Evolutionary conservation across 2,797 vertebrate genomes (phyloP), one percentile per base, ranked within the genome.

Genomic region (Gadopsis marmoratus): DNA sequence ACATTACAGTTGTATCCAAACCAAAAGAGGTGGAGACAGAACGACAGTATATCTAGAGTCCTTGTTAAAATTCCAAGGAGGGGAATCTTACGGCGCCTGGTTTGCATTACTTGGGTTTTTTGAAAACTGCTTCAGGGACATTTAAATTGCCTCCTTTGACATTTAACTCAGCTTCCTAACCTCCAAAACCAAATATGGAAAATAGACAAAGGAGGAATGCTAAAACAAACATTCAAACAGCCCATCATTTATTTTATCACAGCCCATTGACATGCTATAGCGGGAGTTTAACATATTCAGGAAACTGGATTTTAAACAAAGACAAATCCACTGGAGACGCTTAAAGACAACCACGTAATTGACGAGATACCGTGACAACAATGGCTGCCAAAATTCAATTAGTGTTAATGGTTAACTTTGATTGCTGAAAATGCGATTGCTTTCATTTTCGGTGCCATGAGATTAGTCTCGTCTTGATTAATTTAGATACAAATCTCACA

Each of bases 221-320:
- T 81, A 60, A 89, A 91, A 91, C 87, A 86, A 92, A 92, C 89
- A 81, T 26, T 26, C 26, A 26, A 26, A 7, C 76, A 69, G 78
- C 80, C 88, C 74, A 77, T 89, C 83, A 89, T 73, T 82, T 89
- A 86, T 88, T 85, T 92, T 86, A 90, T 91, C 89, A 90, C 68
- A 90, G 64, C 1, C 78, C 79, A 89, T 90, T 89, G 90, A 82
- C 80, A 82, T 87, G 66, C 80, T 87, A 78, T 43, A 51, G 72
- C 82, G 41, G 23, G 74, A 78, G 62, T 74, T 82, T 48, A 81
- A 86, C 76, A 78, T 69, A 80, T 60, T 48, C 71, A 82, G 80
- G 79, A 89, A 86, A 67, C 60, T 47, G 74, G 59, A 74, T 53
- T 88, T 84, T 64, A 82, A 85, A 90, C 83, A 88, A 68, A 41